A percentile compares a stretch with the other conserved stretches of the same genome.
phyloP scores from a whole-genome alignment of 2,113 vertebrate species.

The Nyctereutes procyonoides region DNA sequence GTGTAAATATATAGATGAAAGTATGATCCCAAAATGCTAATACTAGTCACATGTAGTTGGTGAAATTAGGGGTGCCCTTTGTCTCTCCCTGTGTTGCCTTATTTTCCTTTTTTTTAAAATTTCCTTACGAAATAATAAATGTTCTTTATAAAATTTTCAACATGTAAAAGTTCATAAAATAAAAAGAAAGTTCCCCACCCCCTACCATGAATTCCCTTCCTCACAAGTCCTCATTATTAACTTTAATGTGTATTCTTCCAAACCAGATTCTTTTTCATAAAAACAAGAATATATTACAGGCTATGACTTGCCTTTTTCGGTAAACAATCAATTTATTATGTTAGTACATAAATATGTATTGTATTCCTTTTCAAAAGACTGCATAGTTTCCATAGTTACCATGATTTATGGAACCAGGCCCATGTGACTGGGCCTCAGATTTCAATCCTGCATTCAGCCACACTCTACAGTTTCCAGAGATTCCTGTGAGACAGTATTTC shows the following conservation, averaged over 20 bases:
- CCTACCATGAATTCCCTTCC: background rate
- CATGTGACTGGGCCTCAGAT: background rate
- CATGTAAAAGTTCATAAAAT: background rate
- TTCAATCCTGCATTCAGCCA: background rate
- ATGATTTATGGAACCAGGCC: background rate
- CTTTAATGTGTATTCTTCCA: background rate
- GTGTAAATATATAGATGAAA: background rate
- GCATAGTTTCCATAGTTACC: background rate
- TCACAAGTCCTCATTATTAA: background rate
- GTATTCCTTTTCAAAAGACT: background rate
- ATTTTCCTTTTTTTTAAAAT: background rate
- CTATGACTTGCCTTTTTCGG: background rate
- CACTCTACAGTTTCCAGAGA: too few relatives aligned
- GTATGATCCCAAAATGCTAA: background rate
- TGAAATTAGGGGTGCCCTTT: background rate
- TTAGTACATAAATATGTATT: background rate
- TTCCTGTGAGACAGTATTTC: background rate
- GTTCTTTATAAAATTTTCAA: background rate
- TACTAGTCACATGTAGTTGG: background rate
- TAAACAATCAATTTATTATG: background rate
- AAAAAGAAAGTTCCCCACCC: background rate
- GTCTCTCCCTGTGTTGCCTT: background rate
- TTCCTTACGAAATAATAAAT: background rate
- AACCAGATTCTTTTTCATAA: background rate
- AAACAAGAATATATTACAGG: background rate